Percentiles rank a stretch among this genome's conserved stretches.
Evolutionary conservation across 2,888 invertebrate genomes (phyloP).

Genomic region (Ochropacha duplaris): DNA sequence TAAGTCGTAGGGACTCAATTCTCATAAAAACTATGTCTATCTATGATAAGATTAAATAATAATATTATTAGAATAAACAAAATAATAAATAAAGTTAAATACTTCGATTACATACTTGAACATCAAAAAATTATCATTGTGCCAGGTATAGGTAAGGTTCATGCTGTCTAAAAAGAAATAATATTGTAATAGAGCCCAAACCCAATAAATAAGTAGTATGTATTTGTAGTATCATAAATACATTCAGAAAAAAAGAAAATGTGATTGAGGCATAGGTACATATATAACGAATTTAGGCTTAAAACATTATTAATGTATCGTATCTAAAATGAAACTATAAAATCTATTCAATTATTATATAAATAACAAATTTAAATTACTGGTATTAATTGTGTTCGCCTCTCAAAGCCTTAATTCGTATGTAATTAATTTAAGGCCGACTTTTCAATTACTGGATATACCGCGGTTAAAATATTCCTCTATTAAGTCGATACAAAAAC

Average conservation of each 20-base stretch:
- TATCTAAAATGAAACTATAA: constrained; percentile 12
- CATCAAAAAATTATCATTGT: not conserved
- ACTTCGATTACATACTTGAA: not conserved
- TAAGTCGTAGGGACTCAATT: constrained; percentile 15
- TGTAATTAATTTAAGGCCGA: no score
- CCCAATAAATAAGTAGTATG: constrained; percentile 8
- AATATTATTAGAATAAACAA: constrained; percentile 8
- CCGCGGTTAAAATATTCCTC: no score
- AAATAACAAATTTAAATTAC: no score
- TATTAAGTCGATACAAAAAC: no score
- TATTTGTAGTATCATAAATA: constrained; percentile 7
- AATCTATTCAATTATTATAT: no score
- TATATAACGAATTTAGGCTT: constrained; percentile 30
- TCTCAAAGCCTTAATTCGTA: constrained; percentile 41
- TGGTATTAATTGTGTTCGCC: no score
- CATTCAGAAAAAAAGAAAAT: constrained; percentile 16
- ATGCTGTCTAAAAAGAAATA: constrained; percentile 3
- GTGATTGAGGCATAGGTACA: constrained; percentile 7
- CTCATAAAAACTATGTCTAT: constrained; percentile 14
- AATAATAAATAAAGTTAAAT: constrained; percentile 1
- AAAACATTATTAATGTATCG: constrained; percentile 9
- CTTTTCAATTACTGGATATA: no score
- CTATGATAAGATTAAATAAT: constrained; percentile 8
- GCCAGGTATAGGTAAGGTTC: not conserved
- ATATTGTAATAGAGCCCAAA: constrained; percentile 3